Conservation (phyloP, 2,888 invertebrate genomes). For the Sesia bembeciformis region DNA sequence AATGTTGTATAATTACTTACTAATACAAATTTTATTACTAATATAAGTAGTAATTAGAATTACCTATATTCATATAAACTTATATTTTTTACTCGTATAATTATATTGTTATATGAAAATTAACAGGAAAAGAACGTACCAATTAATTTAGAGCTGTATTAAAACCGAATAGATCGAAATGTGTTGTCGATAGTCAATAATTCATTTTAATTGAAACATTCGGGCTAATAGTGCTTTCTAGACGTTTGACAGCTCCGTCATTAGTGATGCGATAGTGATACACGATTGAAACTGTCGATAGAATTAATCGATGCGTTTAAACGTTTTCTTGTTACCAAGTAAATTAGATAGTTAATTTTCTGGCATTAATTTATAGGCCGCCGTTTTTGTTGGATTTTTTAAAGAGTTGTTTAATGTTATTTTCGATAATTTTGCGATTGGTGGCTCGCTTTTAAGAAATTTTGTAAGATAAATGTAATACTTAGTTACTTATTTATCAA, state of each 20-base stretch:
- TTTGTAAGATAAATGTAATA: no score
- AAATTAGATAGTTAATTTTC: constrained; percentile 12
- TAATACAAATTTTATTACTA: no score
- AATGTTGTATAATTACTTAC: no score
- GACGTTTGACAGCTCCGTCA: constrained; percentile 56
- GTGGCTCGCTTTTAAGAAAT: no score
- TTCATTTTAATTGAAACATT: constrained; percentile 68
- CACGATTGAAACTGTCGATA: constrained; percentile 36
- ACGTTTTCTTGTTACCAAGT: constrained; percentile 12
- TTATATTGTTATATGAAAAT: not conserved
- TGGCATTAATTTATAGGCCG: constrained; percentile 11
- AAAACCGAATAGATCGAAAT: constrained; percentile 20
- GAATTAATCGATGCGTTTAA: constrained; percentile 18
- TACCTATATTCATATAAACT: no score
- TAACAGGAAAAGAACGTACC: constrained; percentile 6
- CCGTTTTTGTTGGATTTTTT: no score
- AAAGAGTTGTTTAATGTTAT: no score
- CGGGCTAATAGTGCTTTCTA: constrained; percentile 52
- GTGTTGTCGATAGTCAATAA: constrained; percentile 44
- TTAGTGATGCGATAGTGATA: constrained; percentile 46
- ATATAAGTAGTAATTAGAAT: no score
- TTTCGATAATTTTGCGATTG: no score
- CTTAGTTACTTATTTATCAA: no score
- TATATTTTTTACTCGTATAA: no score
- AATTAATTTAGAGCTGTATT: constrained; percentile 8